Percentiles rank a stretch among this genome's conserved stretches.
phyloP scores from a whole-genome alignment of 2,888 invertebrate genomes.

The Melinaea menophilus region DNA sequence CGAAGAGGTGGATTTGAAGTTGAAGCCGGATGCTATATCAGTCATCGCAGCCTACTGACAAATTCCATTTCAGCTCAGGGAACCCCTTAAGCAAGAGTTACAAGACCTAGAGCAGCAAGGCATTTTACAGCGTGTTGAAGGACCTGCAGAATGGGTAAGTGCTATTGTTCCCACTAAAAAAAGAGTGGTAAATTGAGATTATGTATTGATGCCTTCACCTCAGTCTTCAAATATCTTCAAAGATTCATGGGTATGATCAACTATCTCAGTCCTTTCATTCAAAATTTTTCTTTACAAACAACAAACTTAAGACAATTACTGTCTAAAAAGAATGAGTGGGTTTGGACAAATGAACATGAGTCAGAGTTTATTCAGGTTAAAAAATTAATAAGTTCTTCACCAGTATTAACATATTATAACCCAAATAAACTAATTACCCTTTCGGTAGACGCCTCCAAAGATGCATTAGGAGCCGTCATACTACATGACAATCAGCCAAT shows the following conservation, averaged over 20 bases:
- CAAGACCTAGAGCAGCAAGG: too few species aligned
- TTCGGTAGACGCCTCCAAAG: conserved; percentile 17
- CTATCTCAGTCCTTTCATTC: not conserved
- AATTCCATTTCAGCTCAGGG: too few species aligned
- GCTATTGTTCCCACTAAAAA: too few species aligned
- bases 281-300: not conserved
- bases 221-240: not conserved
- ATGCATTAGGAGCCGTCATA: conserved; percentile 20
- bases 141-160: too few species aligned
- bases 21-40: too few species aligned
- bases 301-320: conserved; percentile 12
- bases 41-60: too few species aligned
- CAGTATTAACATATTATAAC: conserved; percentile 23
- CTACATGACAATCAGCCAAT: conserved; percentile 17
- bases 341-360: conserved; percentile 20
- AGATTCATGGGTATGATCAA: conserved; percentile 10
- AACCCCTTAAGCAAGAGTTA: too few species aligned
- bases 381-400: conserved; percentile 16
- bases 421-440: conserved; percentile 16
- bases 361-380: conserved; percentile 13
- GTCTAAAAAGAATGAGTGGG: conserved; percentile 25
- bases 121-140: too few species aligned
- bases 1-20: too few species aligned
- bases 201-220: too few species aligned
- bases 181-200: too few species aligned